Evolutionary conservation across 2,113 vertebrate genomes (phyloP).

Genomic region (Scortum barcoo): DNA sequence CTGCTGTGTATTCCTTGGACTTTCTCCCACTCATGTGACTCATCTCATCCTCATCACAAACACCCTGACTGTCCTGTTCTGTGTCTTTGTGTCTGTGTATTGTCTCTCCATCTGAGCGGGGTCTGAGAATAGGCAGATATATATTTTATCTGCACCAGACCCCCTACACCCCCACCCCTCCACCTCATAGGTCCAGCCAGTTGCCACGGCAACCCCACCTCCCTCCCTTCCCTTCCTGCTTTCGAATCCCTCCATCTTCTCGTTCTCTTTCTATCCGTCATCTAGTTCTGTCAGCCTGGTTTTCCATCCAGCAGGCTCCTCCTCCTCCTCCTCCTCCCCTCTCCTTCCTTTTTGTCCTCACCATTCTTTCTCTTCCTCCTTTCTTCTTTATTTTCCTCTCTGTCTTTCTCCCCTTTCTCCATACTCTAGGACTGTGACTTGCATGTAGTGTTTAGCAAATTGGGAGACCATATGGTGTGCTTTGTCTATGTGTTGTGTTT

Average conservation of each 20-base stretch:
- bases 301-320: conserved; percentile 15
- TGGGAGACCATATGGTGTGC: background rate
- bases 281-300: conserved; percentile 21
- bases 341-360: background rate
- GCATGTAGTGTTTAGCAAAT: conserved; percentile 2
- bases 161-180: background rate
- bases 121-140: conserved; percentile 3
- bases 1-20: conserved; percentile 8
- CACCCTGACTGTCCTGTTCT: background rate
- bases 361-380: background rate
- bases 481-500: conserved; percentile 1
- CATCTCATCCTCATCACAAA: conserved; percentile 5
- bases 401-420: conserved; percentile 14
- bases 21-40: background rate
- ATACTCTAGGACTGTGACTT: conserved; percentile 12
- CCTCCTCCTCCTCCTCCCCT: background rate
- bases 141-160: conserved; percentile 8
- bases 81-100: background rate
- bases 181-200: conserved; percentile 22
- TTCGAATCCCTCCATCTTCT: conserved; percentile 14
- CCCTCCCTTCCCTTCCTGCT: background rate
- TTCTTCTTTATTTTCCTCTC: background rate
- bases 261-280: conserved; percentile 16
- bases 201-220: conserved; percentile 37
- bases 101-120: background rate